Conservation (phyloP, 2,797 vertebrate genomes). For the Pelodytes ibericus region DNA sequence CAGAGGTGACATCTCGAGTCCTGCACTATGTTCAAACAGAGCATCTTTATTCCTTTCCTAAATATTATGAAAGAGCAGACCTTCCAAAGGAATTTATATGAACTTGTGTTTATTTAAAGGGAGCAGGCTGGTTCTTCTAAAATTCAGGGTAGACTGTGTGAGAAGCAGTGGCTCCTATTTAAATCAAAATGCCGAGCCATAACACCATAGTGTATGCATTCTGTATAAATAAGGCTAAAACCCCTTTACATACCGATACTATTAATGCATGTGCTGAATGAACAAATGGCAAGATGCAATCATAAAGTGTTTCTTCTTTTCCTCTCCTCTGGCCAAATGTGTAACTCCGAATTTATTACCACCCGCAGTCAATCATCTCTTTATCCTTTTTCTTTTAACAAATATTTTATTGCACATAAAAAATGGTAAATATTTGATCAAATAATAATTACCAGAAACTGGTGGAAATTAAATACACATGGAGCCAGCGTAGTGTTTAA, state of each 20-base stretch:
- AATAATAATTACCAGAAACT: conserved; percentile 32
- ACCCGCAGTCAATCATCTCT: conserved; percentile 21
- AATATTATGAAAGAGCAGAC: conserved; percentile 65
- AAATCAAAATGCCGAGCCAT: conserved; percentile 51
- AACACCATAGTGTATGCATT: conserved; percentile 41
- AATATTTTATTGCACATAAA: conserved; percentile 48
- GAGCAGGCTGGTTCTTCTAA: conserved; percentile 63
- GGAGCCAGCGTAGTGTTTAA: conserved; percentile 36
- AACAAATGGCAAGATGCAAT: conserved; percentile 43
- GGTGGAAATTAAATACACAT: conserved; percentile 42
- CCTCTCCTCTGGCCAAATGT: conserved; percentile 27
- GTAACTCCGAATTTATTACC: conserved; percentile 33
- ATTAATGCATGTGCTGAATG: conserved; percentile 5
- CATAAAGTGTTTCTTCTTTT: conserved; percentile 2
- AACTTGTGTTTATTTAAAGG: conserved; percentile 67
- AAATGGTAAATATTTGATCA: conserved; percentile 50
- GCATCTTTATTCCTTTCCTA: conserved; percentile 66
- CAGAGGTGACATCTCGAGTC: conserved; percentile 62
- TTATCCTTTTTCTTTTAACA: conserved; percentile 34
- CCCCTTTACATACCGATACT: conserved; percentile 34
- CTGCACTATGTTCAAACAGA: conserved; percentile 67
- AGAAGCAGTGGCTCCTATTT: conserved; percentile 46
- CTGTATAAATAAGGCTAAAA: conserved; percentile 50
- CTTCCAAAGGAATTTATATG: conserved; percentile 68
- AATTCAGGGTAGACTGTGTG: conserved; percentile 45